Conservation (phyloP, 2,797 vertebrate species). For the Ataeniobius toweri region DNA sequence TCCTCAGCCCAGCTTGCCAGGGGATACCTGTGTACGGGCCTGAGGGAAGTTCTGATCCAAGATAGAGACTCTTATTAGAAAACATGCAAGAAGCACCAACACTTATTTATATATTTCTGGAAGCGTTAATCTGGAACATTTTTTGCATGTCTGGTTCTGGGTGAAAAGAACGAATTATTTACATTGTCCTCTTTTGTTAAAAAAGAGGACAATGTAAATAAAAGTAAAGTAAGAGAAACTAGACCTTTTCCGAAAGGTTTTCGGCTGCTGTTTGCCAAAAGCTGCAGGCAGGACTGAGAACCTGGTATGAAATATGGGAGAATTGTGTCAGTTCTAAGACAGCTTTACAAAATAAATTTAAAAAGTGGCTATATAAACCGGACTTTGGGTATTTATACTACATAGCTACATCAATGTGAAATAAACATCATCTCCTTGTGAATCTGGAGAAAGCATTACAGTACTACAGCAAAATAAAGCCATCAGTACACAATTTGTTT, state of each 20-base stretch:
- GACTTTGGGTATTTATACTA: background rate
- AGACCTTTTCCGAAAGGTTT: constrained; percentile 87
- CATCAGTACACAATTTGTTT: background rate
- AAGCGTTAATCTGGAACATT: no score
- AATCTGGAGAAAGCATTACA: background rate
- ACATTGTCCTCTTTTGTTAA: no score
- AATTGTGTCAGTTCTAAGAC: background rate
- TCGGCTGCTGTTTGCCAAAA: constrained; percentile 87
- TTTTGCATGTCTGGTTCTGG: no score
- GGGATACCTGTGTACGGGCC: constrained; percentile 87
- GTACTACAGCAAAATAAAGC: background rate
- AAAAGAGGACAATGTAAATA: background rate
- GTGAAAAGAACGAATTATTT: no score
- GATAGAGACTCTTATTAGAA: constrained; percentile 11
- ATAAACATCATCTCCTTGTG: background rate
- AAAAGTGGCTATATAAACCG: background rate
- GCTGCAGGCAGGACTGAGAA: constrained; percentile 89
- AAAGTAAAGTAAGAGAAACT: background rate
- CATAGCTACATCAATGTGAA: background rate
- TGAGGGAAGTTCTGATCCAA: constrained; percentile 65
- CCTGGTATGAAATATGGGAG: constrained; percentile 71
- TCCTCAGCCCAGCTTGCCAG: constrained; percentile 90
- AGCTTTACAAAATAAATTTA: background rate
- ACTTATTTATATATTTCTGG: background rate
- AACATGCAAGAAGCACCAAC: background rate